Percentiles rank a stretch among this genome's conserved stretches.
Evolutionary conservation across 2,797 vertebrate species (phyloP).

Genomic region (Bovichtus variegatus): DNA sequence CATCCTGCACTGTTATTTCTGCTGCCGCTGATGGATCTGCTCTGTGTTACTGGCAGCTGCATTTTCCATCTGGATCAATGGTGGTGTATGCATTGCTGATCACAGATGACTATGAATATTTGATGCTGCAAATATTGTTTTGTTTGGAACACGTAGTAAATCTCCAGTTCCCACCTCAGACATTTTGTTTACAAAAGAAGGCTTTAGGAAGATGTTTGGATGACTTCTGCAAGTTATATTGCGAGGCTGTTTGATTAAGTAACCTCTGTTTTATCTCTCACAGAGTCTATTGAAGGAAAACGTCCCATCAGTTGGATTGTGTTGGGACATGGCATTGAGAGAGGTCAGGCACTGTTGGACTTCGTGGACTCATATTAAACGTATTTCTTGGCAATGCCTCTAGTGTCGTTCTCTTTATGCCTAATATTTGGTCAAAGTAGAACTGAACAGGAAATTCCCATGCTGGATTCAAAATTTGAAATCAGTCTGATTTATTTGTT

Average conservation of each 20-base stretch:
- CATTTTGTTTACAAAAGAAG: conserved; percentile 64
- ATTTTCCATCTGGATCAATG: conserved; percentile 79
- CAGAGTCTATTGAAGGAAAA: conserved; percentile 53
- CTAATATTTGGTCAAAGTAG: neutral
- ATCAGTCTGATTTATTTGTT: conserved; percentile 12
- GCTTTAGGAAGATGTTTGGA: conserved; percentile 24
- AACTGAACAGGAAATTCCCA: neutral
- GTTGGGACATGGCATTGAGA: conserved; percentile 20
- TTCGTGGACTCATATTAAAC: conserved; percentile 25
- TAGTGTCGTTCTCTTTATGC: neutral
- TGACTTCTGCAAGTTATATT: conserved; percentile 44
- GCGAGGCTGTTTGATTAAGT: conserved; percentile 72
- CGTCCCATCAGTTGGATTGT: neutral
- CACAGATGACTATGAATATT: conserved; percentile 79
- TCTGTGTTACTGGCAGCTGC: conserved; percentile 71
- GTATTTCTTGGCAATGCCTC: neutral
- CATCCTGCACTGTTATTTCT: conserved; percentile 57
- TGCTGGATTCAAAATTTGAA: neutral
- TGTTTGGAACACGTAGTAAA: conserved; percentile 66
- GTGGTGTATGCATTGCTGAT: conserved; percentile 74
- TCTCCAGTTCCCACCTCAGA: conserved; percentile 51
- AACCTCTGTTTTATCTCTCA: conserved; percentile 56
- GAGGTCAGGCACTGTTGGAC: conserved; percentile 30
- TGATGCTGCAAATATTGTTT: conserved; percentile 76
- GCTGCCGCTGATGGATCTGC: conserved; percentile 69